phyloP scores from a whole-genome alignment of 2,888 invertebrate species.

The Euzetes globulus region DNA sequence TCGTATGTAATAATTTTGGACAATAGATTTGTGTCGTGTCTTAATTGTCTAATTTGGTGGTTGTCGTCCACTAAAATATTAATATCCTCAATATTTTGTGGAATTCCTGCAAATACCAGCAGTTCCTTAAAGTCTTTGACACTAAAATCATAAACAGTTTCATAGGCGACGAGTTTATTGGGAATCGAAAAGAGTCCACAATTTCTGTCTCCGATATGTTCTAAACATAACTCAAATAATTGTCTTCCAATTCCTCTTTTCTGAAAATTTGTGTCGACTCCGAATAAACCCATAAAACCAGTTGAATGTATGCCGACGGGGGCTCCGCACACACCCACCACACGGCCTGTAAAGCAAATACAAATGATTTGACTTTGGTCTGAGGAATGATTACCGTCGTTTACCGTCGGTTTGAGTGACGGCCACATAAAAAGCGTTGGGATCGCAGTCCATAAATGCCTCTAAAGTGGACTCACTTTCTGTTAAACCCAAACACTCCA shows the following conservation, averaged over 20 bases:
- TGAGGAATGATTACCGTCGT: neutral
- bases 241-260: conserved; percentile 17
- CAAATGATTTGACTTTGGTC: neutral
- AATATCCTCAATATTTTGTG: conserved; percentile 2
- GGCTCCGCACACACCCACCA: conserved; percentile 28
- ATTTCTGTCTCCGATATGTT: conserved; percentile 25
- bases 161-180: conserved; percentile 1
- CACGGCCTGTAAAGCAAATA: neutral
- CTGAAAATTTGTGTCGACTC: conserved; percentile 22
- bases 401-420: neutral
- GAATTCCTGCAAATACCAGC: conserved; percentile 7
- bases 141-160: conserved; percentile 15
- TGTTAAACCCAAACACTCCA: neutral
- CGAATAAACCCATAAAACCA: conserved; percentile 17
- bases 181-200: conserved; percentile 20
- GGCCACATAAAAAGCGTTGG: conserved; percentile 29
- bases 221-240: conserved; percentile 12
- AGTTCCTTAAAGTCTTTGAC: neutral
- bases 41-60: neutral
- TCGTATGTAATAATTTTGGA: conserved; percentile 18
- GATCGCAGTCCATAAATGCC: conserved; percentile 26
- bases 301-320: conserved; percentile 24
- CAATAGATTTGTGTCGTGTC: conserved; percentile 2
- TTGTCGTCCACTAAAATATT: neutral
- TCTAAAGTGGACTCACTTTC: conserved; percentile 23